Conservation (phyloP, 2,113 vertebrate genomes). For the Oostethus manadensis region DNA sequence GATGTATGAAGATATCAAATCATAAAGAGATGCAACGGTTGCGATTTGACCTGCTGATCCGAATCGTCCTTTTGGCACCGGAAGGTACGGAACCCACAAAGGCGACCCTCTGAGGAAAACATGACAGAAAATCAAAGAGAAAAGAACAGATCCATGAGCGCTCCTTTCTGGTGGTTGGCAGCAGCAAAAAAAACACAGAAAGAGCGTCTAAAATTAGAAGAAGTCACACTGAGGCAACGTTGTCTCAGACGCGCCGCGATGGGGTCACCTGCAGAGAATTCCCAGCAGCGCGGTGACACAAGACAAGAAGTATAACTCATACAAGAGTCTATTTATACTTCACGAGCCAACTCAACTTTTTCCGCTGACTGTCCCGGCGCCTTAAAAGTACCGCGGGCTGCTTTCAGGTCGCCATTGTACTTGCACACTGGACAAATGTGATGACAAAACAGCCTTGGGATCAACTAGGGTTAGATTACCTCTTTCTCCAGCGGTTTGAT, state of each 20-base stretch:
- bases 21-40: no score
- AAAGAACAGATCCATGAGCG: background rate
- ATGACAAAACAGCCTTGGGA: no score
- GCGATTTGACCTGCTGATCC: no score
- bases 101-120: background rate
- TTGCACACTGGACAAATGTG: no score
- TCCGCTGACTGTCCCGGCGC: background rate
- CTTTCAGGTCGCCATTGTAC: conserved; percentile 2
- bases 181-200: conserved; percentile 16
- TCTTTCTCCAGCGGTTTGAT: no score
- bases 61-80: no score
- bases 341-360: background rate
- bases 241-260: conserved; percentile 3
- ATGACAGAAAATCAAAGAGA: background rate
- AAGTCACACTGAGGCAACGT: conserved; percentile 7
- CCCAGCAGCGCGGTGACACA: conserved; percentile 1
- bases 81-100: no score
- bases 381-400: background rate
- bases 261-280: conserved; percentile 8
- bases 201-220: conserved; percentile 29
- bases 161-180: background rate
- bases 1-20: no score
- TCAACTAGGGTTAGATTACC: no score
- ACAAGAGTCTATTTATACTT: conserved; percentile 9
- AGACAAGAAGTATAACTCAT: conserved; percentile 7